Percentiles rank a stretch among this genome's conserved stretches.
phyloP scores from a whole-genome alignment of 1,140 invertebrate species.

The Drosophila aff. region DNA sequence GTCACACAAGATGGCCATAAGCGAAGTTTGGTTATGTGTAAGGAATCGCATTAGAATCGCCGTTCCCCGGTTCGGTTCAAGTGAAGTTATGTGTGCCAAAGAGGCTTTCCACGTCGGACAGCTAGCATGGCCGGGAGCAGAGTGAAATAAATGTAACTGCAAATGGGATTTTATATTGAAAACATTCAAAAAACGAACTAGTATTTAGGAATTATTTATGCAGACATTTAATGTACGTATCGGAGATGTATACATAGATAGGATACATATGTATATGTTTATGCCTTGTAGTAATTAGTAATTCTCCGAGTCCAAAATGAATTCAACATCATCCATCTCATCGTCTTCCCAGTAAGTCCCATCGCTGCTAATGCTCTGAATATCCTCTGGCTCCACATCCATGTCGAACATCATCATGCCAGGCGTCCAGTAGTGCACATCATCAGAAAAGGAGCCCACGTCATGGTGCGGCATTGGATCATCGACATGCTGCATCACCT shows the following conservation, averaged over 20 bases:
- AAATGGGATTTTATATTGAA: neutral
- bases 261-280: neutral
- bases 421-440: too few relatives aligned
- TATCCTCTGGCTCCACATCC: neutral
- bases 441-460: too few relatives aligned
- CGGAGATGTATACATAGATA: neutral
- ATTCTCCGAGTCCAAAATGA: neutral
- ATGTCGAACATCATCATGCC: neutral
- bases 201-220: neutral
- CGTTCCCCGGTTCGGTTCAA: neutral
- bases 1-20: constrained; percentile 47
- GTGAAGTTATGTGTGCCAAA: constrained; percentile 25
- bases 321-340: too few relatives aligned
- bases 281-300: neutral
- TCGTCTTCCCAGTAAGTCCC: neutral
- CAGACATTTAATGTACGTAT: neutral
- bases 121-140: neutral
- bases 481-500: too few relatives aligned
- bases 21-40: constrained; percentile 44
- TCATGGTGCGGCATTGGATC: too few relatives aligned
- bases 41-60: constrained; percentile 28
- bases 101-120: neutral
- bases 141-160: neutral
- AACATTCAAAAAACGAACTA: neutral
- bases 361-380: neutral